phyloP scores from a whole-genome alignment of 2,888 invertebrate genomes.

The Athalia rosae region DNA sequence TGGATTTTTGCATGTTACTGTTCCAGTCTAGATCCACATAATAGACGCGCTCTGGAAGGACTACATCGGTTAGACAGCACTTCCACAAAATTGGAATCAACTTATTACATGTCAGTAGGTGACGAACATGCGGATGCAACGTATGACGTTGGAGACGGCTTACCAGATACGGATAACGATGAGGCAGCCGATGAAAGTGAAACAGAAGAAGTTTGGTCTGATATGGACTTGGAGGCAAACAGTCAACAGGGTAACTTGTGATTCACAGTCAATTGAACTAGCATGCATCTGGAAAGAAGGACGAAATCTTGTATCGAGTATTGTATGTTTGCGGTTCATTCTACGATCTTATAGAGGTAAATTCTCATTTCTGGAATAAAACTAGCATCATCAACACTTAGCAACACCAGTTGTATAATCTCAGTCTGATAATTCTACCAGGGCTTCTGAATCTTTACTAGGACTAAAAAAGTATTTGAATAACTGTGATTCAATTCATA shows the following conservation, averaged over 20 bases:
- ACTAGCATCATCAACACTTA: not conserved
- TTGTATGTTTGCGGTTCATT: not conserved
- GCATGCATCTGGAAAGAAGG: not conserved
- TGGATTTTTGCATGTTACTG: slow-evolving; percentile 37
- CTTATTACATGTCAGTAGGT: slow-evolving; percentile 75
- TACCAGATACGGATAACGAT: slow-evolving; percentile 73
- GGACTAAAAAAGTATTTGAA: slow-evolving; percentile 4
- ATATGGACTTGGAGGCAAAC: slow-evolving; percentile 77
- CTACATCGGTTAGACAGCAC: slow-evolving; percentile 78
- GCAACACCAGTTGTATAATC: not conserved
- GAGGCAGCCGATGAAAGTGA: slow-evolving; percentile 75
- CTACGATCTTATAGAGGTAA: not conserved
- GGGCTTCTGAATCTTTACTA: not conserved
- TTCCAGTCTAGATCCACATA: slow-evolving; percentile 79
- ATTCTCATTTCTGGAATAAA: slow-evolving; percentile 11
- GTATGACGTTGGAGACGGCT: slow-evolving; percentile 74
- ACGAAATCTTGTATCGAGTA: not conserved
- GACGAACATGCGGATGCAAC: slow-evolving; percentile 75
- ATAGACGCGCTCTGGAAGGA: slow-evolving; percentile 80
- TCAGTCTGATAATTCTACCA: not conserved
- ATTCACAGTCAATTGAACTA: not conserved
- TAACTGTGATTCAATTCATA: not conserved
- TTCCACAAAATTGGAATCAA: slow-evolving; percentile 74
- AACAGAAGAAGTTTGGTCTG: slow-evolving; percentile 79
- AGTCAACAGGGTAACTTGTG: slow-evolving; percentile 62